A percentile compares a stretch with the other conserved stretches of the same genome.
Evolutionary conservation across 2,113 vertebrate species (phyloP).

Genomic region (Oncorhynchus nerka): DNA sequence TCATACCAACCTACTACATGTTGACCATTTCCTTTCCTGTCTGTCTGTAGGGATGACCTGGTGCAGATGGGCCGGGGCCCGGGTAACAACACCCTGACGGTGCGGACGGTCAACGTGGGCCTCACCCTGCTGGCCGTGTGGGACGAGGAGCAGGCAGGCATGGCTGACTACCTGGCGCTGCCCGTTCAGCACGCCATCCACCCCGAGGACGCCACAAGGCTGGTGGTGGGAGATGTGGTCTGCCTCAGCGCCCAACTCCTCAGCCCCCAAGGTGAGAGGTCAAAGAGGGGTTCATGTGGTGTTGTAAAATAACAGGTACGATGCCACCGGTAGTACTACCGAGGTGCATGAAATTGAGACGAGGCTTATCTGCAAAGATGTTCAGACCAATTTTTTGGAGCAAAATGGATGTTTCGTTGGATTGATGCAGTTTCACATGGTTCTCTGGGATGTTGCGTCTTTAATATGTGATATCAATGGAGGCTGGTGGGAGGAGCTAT

Average conservation of each 20-base stretch:
- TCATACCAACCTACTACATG: no score
- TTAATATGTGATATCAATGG: neutral
- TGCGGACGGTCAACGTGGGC: conserved; percentile 84
- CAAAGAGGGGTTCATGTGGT: no score
- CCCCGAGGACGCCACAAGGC: conserved; percentile 66
- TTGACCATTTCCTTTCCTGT: conserved; percentile 39
- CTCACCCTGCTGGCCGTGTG: conserved; percentile 87
- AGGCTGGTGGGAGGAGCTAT: no score
- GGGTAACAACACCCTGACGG: conserved; percentile 78
- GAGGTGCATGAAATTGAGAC: no score
- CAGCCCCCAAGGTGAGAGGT: conserved; percentile 78
- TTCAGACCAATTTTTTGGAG: no score
- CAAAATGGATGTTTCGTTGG: no score
- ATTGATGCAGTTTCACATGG: no score
- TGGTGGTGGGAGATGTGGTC: conserved; percentile 86
- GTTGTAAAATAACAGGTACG: no score
- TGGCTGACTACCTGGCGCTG: conserved; percentile 83
- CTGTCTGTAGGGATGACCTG: conserved; percentile 83
- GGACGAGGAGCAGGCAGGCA: conserved; percentile 77
- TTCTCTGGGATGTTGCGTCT: neutral
- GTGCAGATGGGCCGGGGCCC: conserved; percentile 85
- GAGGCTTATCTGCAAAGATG: no score
- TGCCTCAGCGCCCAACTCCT: conserved; percentile 78
- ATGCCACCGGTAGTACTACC: no score
- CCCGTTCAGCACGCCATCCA: conserved; percentile 85